These are phyloP conservation scores for Carposina sasakii DNA, from an alignment of 1,140 invertebrate species.

Conservation along the genomic window DNA sequence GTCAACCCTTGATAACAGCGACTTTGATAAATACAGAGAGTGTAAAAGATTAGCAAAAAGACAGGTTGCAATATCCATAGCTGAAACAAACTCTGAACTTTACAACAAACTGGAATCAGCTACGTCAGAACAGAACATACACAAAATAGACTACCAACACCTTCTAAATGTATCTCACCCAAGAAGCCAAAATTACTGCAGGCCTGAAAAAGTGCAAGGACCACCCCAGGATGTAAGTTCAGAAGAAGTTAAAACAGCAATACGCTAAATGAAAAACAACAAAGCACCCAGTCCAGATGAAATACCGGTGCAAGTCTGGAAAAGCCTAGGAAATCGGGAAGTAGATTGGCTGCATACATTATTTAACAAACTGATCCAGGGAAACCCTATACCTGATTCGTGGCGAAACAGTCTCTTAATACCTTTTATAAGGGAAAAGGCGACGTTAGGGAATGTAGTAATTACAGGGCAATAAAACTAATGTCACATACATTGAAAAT, in stretches of 20 bases:
- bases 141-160: slow-evolving; percentile 17
- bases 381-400: too few species aligned
- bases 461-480: slow-evolving; percentile 4
- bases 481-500: slow-evolving; percentile 15
- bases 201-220: too few species aligned
- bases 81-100: neutral
- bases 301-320: slow-evolving; percentile 1
- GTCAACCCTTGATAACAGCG: neutral
- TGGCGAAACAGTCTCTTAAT: neutral
- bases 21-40: neutral
- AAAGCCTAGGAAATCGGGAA: neutral
- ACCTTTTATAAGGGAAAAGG: neutral
- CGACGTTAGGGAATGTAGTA: neutral
- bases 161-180: too few species aligned
- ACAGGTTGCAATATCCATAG: neutral
- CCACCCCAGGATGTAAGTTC: neutral
- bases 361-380: neutral
- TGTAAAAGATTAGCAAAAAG: neutral
- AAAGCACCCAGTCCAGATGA: slow-evolving; percentile 1
- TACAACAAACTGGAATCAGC: slow-evolving; percentile 1
- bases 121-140: slow-evolving; percentile 10
- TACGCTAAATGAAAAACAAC: slow-evolving; percentile 3
- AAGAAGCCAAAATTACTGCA: too few species aligned
- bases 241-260: neutral
- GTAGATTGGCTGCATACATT: neutral